A percentile compares a stretch with the other conserved stretches of the same genome.
Evolutionary conservation across 2,888 invertebrate species (phyloP).

Genomic region (Papilio gigon): DNA sequence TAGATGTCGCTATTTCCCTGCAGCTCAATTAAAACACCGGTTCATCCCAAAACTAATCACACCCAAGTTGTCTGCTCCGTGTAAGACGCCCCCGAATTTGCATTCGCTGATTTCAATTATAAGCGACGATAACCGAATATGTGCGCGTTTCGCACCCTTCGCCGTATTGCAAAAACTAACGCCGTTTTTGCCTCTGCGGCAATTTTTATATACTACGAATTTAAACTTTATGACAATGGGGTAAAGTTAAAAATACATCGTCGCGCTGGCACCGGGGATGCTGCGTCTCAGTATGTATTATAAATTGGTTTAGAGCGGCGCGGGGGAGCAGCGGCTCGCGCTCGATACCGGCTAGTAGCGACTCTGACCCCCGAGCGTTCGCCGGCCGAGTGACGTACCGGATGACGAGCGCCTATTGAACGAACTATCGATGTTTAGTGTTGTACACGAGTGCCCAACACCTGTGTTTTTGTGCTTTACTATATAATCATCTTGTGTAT

Average conservation of each 20-base stretch:
- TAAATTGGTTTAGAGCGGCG: constrained; percentile 81
- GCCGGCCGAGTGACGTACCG: constrained; percentile 54
- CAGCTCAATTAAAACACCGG: constrained; percentile 46
- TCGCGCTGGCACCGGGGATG: constrained; percentile 65
- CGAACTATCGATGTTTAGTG: constrained; percentile 47
- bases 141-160: constrained; percentile 78
- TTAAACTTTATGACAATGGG: constrained; percentile 42
- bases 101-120: constrained; percentile 69
- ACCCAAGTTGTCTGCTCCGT: constrained; percentile 39
- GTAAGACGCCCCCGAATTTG: constrained; percentile 47
- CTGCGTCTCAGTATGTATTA: constrained; percentile 82
- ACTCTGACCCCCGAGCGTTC: constrained; percentile 58
- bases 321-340: constrained; percentile 71
- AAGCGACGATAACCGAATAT: constrained; percentile 61
- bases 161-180: constrained; percentile 73
- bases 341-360: constrained; percentile 79
- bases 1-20: constrained; percentile 40
- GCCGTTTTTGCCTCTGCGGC: constrained; percentile 80
- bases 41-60: constrained; percentile 5
- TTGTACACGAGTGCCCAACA: constrained; percentile 37
- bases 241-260: constrained; percentile 56
- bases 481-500: constrained; percentile 43
- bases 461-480: constrained; percentile 46
- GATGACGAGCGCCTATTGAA: constrained; percentile 42
- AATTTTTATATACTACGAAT: constrained; percentile 53